Evolutionary conservation across 2,888 invertebrate genomes (phyloP), one percentile per base, ranked within the genome.

Genomic region (Unio pictorum): DNA sequence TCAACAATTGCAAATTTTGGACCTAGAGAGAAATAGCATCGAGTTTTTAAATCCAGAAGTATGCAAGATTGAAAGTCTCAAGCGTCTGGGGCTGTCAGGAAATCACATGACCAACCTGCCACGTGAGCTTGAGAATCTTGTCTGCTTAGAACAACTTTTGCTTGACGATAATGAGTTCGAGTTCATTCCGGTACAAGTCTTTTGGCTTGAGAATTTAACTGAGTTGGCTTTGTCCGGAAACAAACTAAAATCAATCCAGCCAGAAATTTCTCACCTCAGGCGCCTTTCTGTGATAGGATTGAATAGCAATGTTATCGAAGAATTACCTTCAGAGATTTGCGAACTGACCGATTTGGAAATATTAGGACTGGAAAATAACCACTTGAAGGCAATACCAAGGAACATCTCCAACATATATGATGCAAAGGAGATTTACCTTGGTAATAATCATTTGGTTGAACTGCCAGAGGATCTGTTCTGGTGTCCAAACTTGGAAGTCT

Each of bases 121-220:
- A 23, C 75, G 84, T 20, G 85, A 86, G 58, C 76, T 87, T 8
- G 86, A 87, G 67, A 85, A 87, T 68, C 73, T 88, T 59, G 67
- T 78, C 2, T 78, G 73, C 28, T 73, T 89, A 11, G 79, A 85
- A 60, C 83, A 87, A 56, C 80, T 89, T 8, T 69, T 83, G 11
- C 69, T 88, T 28, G 86, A 86, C 66, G 86, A 88, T 71, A 88
- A 88, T 67, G 84, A 86, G 65, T 87, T 88, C 71, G 86, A 87
- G 61, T 86, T 87, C 57, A 81, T 89, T 26, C 88, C 89, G 20
- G 79, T 87, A 28, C 87, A 89, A 75, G 74, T 87, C 6, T 86
- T 83, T 73, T 82, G 83, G 81, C 70, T 88, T 68, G 80, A 82
- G 55, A 78, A 73, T 23, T 73, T 89, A 30, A 76, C 81, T 34